A percentile compares a stretch with the other conserved stretches of the same genome.
phyloP scores from a whole-genome alignment of 2,113 vertebrate genomes.

The Kryptolebias marmoratus region DNA sequence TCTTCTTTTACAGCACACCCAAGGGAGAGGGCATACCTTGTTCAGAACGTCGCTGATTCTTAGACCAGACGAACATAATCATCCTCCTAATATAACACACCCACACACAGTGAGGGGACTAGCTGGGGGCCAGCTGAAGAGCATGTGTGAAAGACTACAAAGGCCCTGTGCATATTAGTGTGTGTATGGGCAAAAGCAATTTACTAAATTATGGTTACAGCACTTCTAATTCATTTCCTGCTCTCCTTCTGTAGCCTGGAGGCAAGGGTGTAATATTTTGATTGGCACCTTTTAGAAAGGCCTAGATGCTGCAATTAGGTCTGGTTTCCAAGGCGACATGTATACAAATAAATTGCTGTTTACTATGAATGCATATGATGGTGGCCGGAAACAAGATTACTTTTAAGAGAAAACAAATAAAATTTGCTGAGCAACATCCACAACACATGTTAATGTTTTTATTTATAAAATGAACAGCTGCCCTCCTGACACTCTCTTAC shows the following conservation, averaged over 20 bases:
- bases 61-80: slow-evolving; percentile 63
- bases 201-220: slow-evolving; percentile 25
- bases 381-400: slow-evolving; percentile 16
- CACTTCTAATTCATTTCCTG: slow-evolving; percentile 31
- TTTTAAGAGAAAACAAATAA: slow-evolving; percentile 26
- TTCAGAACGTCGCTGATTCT: slow-evolving; percentile 52
- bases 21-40: slow-evolving; percentile 43
- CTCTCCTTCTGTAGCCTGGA: slow-evolving; percentile 24
- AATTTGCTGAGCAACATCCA: slow-evolving; percentile 17
- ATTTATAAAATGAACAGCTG: not conserved
- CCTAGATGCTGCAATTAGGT: slow-evolving; percentile 19
- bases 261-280: slow-evolving; percentile 34
- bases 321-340: slow-evolving; percentile 62
- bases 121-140: slow-evolving; percentile 38
- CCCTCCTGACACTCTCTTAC: not conserved
- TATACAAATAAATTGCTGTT: slow-evolving; percentile 55
- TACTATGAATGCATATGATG: slow-evolving; percentile 26
- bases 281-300: slow-evolving; percentile 37
- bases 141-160: slow-evolving; percentile 28
- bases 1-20: slow-evolving; percentile 48
- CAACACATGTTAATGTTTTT: slow-evolving; percentile 8
- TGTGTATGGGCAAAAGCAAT: slow-evolving; percentile 11
- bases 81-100: slow-evolving; percentile 56
- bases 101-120: slow-evolving; percentile 36
- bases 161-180: slow-evolving; percentile 23